Base-by-base conservation (phyloP, 2,888 invertebrate genomes). In the Petrolisthes cinctipes region DNA sequence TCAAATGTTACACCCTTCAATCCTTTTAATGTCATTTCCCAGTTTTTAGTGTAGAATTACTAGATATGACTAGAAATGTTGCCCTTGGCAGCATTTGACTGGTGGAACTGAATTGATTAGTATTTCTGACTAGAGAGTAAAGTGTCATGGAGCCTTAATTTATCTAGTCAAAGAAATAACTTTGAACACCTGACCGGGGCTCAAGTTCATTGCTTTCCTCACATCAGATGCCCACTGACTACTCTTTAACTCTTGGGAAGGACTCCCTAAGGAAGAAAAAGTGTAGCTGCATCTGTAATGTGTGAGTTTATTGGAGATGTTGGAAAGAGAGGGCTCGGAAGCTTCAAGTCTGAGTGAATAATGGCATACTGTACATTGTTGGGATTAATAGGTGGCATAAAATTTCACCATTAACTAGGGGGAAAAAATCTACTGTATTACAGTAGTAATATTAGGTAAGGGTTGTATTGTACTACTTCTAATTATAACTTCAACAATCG, bases 51-150 rank as follows among this genome's bases (percentile, higher is more conserved):
- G 73, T 83, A 83, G 83, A 37, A n/a, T 53, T 78, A 71, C 54
- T 83, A 83, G 86, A 83, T 83, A 78, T 82, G 83, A 79, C 73
- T 79, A 83, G 87, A 71, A 83, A 79, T 83, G 83, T 79, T 68
- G 73, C 87, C 73, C 80, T 85, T 37, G 17, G 80, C 79, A 85
- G 71, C 79, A 66, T 76, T 20, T 71, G 85, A 80, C 71, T 66
- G 53, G 68, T 71, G 80, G 85, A 80, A 85, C 66, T 84, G 82
- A 78, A 23, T 61, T 84, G 84, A 84, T 37, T 57, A 61, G 78
- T 80, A 71, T 71, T 85, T 85, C 54, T 80, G 79, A 80, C 66
- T 51, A 66, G 51, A 61, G 20, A 78, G 37, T 84, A 78, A 73
- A 61, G 23, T 56, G 75, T 84, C 66, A 61, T n/a, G n/a, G 61